phyloP scores from a whole-genome alignment of 2,888 invertebrate genomes.

The Drosophila crucigera region DNA sequence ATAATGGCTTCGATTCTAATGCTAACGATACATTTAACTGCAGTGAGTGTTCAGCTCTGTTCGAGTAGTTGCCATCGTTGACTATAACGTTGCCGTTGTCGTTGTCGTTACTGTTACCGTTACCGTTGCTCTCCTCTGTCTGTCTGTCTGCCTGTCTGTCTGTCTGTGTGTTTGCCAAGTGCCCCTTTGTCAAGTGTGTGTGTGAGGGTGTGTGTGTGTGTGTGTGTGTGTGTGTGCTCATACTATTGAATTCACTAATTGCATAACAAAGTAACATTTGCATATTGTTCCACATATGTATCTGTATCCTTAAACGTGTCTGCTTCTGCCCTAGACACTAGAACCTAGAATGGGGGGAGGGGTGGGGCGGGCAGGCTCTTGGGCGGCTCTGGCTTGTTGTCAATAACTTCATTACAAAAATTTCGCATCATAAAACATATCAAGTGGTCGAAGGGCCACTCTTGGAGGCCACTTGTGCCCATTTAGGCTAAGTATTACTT shows the following conservation, averaged over 20 bases:
- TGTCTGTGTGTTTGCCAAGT: conserved; percentile 55
- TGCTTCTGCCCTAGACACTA: conserved; percentile 18
- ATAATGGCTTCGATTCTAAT: conserved; percentile 52
- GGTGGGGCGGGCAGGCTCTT: background rate
- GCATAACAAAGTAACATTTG: conserved; percentile 83
- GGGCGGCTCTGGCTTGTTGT: conserved; percentile 36
- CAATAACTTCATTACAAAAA: conserved; percentile 79
- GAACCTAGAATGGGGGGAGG: background rate
- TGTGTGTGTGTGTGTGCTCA: conserved; percentile 52
- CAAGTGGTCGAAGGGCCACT: conserved; percentile 28
- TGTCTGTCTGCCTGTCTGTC: conserved; percentile 58
- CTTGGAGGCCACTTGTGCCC: conserved; percentile 68
- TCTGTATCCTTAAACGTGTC: conserved; percentile 59
- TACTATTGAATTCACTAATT: conserved; percentile 82
- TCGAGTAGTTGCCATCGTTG: conserved; percentile 60
- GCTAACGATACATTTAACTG: conserved; percentile 78
- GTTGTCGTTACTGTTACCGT: conserved; percentile 16
- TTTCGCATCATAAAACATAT: conserved; percentile 67
- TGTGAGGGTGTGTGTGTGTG: conserved; percentile 53
- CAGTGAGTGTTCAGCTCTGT: conserved; percentile 55
- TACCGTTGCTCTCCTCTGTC: conserved; percentile 23
- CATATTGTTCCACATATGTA: conserved; percentile 74
- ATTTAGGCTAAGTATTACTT: conserved; percentile 79
- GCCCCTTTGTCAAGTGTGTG: conserved; percentile 49
- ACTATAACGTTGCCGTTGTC: conserved; percentile 35